Evolutionary conservation across 2,113 vertebrate genomes (phyloP).

Genomic region (Murina feae): DNA sequence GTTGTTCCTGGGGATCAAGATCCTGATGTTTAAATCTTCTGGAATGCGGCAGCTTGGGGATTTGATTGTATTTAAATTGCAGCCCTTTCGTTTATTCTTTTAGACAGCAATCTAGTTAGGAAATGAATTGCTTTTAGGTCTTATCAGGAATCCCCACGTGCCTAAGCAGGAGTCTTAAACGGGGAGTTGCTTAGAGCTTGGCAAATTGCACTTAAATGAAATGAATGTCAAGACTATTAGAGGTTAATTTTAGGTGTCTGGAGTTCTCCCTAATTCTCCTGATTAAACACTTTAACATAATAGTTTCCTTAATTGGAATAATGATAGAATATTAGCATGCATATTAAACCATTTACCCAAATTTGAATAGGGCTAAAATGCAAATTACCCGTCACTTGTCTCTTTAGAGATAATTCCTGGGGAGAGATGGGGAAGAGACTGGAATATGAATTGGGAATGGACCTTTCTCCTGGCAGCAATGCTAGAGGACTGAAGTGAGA

Average conservation of each 20-base stretch:
- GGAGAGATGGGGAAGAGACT: slow-evolving; percentile 46
- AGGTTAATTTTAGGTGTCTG: slow-evolving; percentile 75
- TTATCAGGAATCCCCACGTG: slow-evolving; percentile 69
- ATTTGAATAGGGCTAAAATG: slow-evolving; percentile 75
- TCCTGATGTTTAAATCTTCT: slow-evolving; percentile 65
- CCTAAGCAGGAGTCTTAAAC: slow-evolving; percentile 52
- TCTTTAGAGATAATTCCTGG: slow-evolving; percentile 65
- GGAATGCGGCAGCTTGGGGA: slow-evolving; percentile 64
- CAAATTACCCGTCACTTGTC: slow-evolving; percentile 69
- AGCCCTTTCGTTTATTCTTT: slow-evolving; percentile 72
- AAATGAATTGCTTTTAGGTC: slow-evolving; percentile 75
- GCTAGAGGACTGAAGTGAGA: slow-evolving; percentile 11
- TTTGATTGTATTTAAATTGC: slow-evolving; percentile 73
- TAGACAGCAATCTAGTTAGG: slow-evolving; percentile 71
- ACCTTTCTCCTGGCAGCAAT: neutral
- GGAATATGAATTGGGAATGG: slow-evolving; percentile 36
- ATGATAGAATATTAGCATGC: slow-evolving; percentile 75
- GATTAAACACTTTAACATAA: slow-evolving; percentile 75
- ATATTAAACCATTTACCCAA: slow-evolving; percentile 71
- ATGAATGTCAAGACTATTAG: slow-evolving; percentile 73
- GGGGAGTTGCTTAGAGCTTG: slow-evolving; percentile 58
- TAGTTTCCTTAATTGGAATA: slow-evolving; percentile 74
- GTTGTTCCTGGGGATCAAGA: slow-evolving; percentile 71
- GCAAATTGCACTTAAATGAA: slow-evolving; percentile 67
- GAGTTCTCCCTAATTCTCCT: slow-evolving; percentile 70